A percentile compares a stretch with the other conserved stretches of the same genome.
These are phyloP conservation scores for Otolemur garnettii DNA, from an alignment of 2,113 vertebrate species.

Conservation along the genomic window DNA sequence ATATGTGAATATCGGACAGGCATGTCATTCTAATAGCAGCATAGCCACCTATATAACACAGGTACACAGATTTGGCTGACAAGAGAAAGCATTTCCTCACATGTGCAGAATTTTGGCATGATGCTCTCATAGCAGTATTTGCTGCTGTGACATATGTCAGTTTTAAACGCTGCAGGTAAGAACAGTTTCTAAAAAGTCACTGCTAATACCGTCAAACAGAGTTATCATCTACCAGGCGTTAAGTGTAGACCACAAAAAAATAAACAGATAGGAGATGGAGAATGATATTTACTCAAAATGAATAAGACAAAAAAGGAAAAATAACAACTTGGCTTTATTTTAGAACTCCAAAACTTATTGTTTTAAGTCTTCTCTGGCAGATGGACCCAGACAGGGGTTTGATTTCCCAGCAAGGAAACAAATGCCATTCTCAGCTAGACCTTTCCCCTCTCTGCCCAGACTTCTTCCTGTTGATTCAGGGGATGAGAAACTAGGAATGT, in stretches of 20 bases:
- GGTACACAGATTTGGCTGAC: neutral
- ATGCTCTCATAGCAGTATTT: neutral
- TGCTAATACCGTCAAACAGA: neutral
- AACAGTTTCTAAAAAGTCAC: conserved; percentile 11
- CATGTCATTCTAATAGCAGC: neutral
- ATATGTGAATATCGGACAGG: neutral
- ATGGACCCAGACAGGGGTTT: neutral
- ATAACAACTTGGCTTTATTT: conserved; percentile 56
- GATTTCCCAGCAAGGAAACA: conserved; percentile 48
- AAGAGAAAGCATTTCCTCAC: neutral
- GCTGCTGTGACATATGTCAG: neutral
- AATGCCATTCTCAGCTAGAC: neutral
- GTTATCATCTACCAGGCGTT: neutral
- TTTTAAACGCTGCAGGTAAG: neutral
- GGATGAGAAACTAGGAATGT: conserved; percentile 27
- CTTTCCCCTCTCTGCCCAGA: conserved; percentile 14
- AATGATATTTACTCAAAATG: neutral
- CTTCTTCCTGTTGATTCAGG: conserved; percentile 45
- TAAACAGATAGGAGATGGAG: neutral
- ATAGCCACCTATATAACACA: neutral
- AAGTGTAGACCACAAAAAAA: neutral
- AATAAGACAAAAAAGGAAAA: conserved; percentile 17
- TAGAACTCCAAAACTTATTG: conserved; percentile 16
- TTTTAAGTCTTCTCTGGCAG: conserved; percentile 37
- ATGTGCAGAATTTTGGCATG: neutral